Evolutionary conservation across 2,113 vertebrate genomes (phyloP).

Genomic region (Megaceryle maxima): DNA sequence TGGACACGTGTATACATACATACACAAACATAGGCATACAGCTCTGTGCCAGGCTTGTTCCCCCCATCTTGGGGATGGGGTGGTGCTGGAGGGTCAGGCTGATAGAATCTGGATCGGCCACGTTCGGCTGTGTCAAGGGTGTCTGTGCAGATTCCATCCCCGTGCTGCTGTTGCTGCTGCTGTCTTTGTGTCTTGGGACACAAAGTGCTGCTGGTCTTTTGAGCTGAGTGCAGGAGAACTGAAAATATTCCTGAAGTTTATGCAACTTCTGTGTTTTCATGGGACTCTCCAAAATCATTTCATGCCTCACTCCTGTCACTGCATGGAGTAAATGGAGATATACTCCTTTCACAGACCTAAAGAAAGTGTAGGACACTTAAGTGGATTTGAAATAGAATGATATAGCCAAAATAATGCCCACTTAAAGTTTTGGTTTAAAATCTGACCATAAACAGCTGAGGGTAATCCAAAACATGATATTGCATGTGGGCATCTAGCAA

Average conservation of each 20-base stretch:
- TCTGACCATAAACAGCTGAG: conserved; percentile 5
- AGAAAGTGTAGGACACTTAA: neutral
- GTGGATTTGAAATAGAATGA: neutral
- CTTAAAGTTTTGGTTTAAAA: conserved; percentile 2
- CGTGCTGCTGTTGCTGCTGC: neutral
- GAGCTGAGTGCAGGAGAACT: neutral
- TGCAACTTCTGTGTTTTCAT: neutral
- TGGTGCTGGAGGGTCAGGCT: neutral
- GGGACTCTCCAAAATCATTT: neutral
- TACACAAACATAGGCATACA: neutral
- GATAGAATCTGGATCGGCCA: neutral
- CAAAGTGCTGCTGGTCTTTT: neutral
- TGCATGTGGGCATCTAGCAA: neutral
- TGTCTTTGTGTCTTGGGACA: neutral
- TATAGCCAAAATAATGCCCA: neutral
- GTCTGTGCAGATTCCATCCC: neutral
- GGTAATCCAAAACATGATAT: neutral
- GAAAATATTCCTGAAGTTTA: neutral
- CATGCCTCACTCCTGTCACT: neutral
- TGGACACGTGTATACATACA: neutral
- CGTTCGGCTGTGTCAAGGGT: fast-evolving
- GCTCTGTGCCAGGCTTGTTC: neutral
- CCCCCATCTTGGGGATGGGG: neutral
- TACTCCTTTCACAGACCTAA: neutral
- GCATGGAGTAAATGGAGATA: neutral